Base-by-base conservation (phyloP, 2,113 vertebrate species). In the Zonotrichia leucophrys region DNA sequence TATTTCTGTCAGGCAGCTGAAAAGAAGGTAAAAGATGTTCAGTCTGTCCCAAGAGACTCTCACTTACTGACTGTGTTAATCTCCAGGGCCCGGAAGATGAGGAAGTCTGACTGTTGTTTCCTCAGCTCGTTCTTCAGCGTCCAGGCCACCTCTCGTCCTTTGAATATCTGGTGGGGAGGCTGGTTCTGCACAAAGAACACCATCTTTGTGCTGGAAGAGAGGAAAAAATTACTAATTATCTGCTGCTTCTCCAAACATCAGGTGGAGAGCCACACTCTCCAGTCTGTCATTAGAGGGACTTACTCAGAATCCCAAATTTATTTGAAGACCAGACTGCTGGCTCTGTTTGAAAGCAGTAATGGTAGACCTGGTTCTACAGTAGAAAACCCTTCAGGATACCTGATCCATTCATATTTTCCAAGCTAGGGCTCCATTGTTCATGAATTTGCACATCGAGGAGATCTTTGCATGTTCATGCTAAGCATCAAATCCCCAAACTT, bases 21-120 rank as follows among this genome's bases (percentile, higher is more conserved):
- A 56, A 67, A 42, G 30, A 31, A 55, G 53, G 24, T 31, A 44
- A 63, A 33, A 46, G 60, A 6, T 27, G 12, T 13, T 16, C 42
- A 67, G 76, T 25, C 22, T 24, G n/a, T 19, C 16, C 49, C 64
- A 59, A 84, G 33, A 9, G 44, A 28, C 77, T 69, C 64, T 81
- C 67, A 99, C 99, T 99, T 97, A 99, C 99, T 98, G 97, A 99
- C 98, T 75, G 99, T 99, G 75, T 98, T 99, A 74, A 99, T 99
- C 47, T 98, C 98, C 55, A 98, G 84, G 0, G 99, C 99, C 90
- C 98, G 98, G 95, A 98, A 99, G 95, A 99, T 99, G 84, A 99
- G 98, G 92, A 99, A 99, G 87, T 99, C 99, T 1, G 98, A 99
- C 97, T 99, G 99, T 42, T 99, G 99, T 78, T 99, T 99, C 95